A percentile compares a stretch with the other conserved stretches of the same genome.
These are phyloP conservation scores for Myopa testacea DNA, from an alignment of 2,888 invertebrate genomes.

Conservation along the genomic window DNA sequence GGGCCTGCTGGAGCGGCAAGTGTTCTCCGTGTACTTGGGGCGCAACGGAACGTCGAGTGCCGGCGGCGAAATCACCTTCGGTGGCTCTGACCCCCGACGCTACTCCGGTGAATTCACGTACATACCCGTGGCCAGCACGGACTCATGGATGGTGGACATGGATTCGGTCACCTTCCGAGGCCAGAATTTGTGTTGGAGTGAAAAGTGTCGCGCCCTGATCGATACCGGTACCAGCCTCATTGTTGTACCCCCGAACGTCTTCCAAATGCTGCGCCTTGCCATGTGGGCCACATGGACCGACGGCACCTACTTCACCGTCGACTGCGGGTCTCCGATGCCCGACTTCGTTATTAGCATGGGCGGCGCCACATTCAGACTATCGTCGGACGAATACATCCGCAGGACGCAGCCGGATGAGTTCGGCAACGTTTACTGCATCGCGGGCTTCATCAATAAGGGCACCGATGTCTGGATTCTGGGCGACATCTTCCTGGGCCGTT, in stretches of 20 bases:
- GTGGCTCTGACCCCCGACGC: slow-evolving; percentile 90
- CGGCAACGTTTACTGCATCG: neutral
- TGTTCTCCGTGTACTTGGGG: slow-evolving; percentile 95
- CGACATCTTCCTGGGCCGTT: slow-evolving; percentile 95
- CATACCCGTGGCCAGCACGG: slow-evolving; percentile 81
- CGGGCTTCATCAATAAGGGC: neutral
- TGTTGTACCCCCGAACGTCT: slow-evolving; percentile 84
- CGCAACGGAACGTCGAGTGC: slow-evolving; percentile 72
- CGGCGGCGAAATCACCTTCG: slow-evolving; percentile 89
- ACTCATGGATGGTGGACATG: slow-evolving; percentile 97
- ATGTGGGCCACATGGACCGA: slow-evolving; percentile 72
- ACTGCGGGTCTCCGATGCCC: slow-evolving; percentile 86
- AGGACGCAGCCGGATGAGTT: too few species aligned
- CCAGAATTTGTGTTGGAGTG: slow-evolving; percentile 77
- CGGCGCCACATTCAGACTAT: slow-evolving; percentile 80
- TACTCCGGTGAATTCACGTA: slow-evolving; percentile 77
- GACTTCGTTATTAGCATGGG: slow-evolving; percentile 79
- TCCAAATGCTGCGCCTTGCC: slow-evolving; percentile 83
- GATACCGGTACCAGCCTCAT: slow-evolving; percentile 96
- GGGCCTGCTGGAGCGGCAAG: slow-evolving; percentile 74
- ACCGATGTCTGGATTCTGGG: slow-evolving; percentile 86
- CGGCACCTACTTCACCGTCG: slow-evolving; percentile 69
- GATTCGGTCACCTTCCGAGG: slow-evolving; percentile 73
- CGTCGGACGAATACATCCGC: slow-evolving; percentile 82
- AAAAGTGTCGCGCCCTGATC: slow-evolving; percentile 85